Conservation (phyloP, 2,113 vertebrate species). For the Romanogobio albipinnatus region DNA sequence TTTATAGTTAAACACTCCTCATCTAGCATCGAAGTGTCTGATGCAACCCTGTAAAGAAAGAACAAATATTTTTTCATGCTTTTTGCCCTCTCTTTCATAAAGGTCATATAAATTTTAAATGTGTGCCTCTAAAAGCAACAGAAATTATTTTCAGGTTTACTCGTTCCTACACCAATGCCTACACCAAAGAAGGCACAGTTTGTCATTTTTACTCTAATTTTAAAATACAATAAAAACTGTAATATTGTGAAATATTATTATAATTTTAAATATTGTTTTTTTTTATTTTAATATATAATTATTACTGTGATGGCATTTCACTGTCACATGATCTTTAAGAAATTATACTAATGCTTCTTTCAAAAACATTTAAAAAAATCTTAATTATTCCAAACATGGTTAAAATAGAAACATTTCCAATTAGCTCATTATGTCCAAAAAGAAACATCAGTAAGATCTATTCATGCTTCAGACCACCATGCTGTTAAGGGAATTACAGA, state of each 20-base stretch:
- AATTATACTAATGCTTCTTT: too few relatives aligned
- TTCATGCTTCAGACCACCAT: background rate
- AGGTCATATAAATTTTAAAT: background rate
- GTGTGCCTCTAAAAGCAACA: background rate
- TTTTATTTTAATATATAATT: too few relatives aligned
- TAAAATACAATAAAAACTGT: too few relatives aligned
- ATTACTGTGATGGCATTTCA: too few relatives aligned
- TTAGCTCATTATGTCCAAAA: background rate
- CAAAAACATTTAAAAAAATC: too few relatives aligned
- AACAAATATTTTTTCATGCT: background rate
- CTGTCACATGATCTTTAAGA: too few relatives aligned
- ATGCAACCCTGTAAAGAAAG: constrained; percentile 56
- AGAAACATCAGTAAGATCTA: background rate
- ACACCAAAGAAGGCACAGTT: background rate
- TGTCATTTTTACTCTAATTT: background rate
- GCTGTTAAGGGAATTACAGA: background rate
- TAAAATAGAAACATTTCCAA: background rate
- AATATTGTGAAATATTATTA: too few relatives aligned
- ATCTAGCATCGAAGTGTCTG: constrained; percentile 72
- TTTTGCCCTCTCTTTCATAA: background rate
- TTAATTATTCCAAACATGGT: too few relatives aligned
- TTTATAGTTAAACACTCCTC: constrained; percentile 58
- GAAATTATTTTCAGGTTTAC: background rate
- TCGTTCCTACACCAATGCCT: background rate
- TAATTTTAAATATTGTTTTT: too few relatives aligned